These are phyloP conservation scores for Perizoma flavofasciatum DNA, from an alignment of 2,888 invertebrate species.

Conservation along the genomic window DNA sequence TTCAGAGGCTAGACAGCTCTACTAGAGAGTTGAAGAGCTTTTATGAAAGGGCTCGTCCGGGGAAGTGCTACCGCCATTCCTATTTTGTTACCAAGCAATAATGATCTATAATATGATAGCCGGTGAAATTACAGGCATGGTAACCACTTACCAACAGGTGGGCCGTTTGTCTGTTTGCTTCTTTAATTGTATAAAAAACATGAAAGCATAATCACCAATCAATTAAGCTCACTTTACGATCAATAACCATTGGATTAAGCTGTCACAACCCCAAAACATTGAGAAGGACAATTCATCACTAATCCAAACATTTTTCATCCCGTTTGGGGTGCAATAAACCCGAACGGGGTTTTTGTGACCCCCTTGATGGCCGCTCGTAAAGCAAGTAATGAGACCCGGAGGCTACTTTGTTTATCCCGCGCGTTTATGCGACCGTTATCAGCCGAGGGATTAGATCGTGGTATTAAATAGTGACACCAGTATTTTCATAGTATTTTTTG, in stretches of 20 bases:
- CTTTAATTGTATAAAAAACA: too few species aligned
- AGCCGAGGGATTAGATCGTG: constrained; percentile 4
- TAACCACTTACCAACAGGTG: too few species aligned
- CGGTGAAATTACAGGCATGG: too few species aligned
- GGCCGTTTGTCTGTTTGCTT: too few species aligned
- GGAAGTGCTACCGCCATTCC: too few species aligned
- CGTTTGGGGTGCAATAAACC: constrained; percentile 20
- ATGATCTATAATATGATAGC: too few species aligned
- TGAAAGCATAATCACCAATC: neutral
- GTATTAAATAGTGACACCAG: neutral
- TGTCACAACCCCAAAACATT: constrained; percentile 1
- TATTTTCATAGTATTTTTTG: too few species aligned
- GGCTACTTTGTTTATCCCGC: constrained; percentile 11
- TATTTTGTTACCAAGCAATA: too few species aligned
- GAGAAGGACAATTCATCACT: constrained; percentile 8
- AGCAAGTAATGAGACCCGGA: constrained; percentile 19
- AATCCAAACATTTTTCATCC: constrained; percentile 20
- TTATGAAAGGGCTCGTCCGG: too few species aligned
- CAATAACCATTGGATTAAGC: constrained; percentile 4
- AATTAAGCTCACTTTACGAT: neutral
- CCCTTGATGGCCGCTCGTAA: constrained; percentile 26
- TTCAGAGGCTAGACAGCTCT: too few species aligned
- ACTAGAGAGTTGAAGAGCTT: too few species aligned
- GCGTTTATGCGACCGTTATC: neutral
- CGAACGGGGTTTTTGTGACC: constrained; percentile 7